Evolutionary conservation across 2,797 vertebrate genomes (phyloP).

Genomic region (Sebastes trivittatus): DNA sequence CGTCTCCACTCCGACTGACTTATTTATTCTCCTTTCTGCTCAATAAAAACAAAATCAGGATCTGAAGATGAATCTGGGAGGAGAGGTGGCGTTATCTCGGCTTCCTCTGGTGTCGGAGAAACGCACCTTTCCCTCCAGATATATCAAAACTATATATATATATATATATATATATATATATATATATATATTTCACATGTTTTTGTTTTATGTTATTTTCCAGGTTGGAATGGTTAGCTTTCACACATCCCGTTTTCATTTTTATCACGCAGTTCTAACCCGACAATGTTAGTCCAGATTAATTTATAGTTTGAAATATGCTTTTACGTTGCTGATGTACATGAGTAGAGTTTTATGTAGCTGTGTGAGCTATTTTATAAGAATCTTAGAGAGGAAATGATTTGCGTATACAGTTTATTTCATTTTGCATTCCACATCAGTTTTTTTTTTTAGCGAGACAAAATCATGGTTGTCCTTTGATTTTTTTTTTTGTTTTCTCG

Average conservation of each 20-base stretch:
- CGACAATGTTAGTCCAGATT: slow-evolving; percentile 65
- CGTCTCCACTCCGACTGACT: slow-evolving; percentile 19
- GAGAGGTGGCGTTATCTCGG: neutral
- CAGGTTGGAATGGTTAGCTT: neutral
- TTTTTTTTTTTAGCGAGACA: slow-evolving; percentile 57
- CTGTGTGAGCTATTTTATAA: slow-evolving; percentile 68
- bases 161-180: too few species aligned
- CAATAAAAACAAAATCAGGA: slow-evolving; percentile 6
- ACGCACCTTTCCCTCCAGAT: neutral
- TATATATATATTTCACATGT: neutral
- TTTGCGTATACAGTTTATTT: too few species aligned
- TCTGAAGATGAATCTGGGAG: neutral
- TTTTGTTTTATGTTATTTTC: neutral
- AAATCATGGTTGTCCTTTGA: slow-evolving; percentile 71
- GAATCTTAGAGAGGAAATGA: slow-evolving; percentile 56
- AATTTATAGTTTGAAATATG: slow-evolving; percentile 78
- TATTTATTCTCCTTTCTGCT: slow-evolving; percentile 49
- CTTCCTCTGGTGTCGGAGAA: neutral
- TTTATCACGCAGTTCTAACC: slow-evolving; percentile 75
- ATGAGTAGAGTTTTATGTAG: slow-evolving; percentile 80
- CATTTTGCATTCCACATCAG: too few species aligned
- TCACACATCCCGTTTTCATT: slow-evolving; percentile 16
- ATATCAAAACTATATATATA: neutral
- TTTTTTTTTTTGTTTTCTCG: neutral
- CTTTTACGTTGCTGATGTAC: slow-evolving; percentile 69